Base-by-base conservation (phyloP, 2,888 invertebrate species). In the Tachina grossa region DNA sequence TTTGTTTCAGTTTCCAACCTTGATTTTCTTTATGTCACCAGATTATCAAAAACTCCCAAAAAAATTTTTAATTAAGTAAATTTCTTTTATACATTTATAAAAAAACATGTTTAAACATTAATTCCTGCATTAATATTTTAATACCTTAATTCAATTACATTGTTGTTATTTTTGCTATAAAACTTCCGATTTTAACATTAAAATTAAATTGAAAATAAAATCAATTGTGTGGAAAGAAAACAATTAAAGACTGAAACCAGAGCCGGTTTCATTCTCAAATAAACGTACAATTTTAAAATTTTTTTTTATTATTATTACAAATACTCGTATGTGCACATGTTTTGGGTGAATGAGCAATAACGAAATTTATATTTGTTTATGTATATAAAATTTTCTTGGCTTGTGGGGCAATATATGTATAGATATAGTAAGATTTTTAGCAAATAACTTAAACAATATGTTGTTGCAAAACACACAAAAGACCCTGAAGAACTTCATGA, bases 211-310 rank as follows among this genome's bases (percentile, higher is more conserved):
- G 31, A 31, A 49, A 72, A 71, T 22, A 10, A 63, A 79, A 45
- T 53, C 63, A 80, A 80, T 80, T 71, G 47, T 55, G 74, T 65
- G 65, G 65, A 72, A 74, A 49, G 1, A 9, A 41, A 59, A 22
- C 59, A 63, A 65, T 65, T 76, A 65, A 65, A 51, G 39, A n/a
- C 55, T 31, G 11, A 22, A 22, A 31, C 63, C 22, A 53, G 14
- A 43, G 43, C 39, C 31, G n/a, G 11, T n/a, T n/a, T 57, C 2
- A 5, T 13, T 41, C n/a, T 2, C 9, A n/a, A 11, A 13, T 14
- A 14, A 65, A 45, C 11, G 6, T 49, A 2, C 4, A 31, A 31
- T 31, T 0, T 31, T 3, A 31, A 31, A 31, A 31, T 31, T 31
- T 31, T 4, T 31, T 49, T n/a, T 1, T 49, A 8, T 14, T 0